A percentile compares a stretch with the other conserved stretches of the same genome.
These are phyloP conservation scores for Chaetura pelagica DNA, from an alignment of 2,113 vertebrate genomes.

Conservation along the genomic window DNA sequence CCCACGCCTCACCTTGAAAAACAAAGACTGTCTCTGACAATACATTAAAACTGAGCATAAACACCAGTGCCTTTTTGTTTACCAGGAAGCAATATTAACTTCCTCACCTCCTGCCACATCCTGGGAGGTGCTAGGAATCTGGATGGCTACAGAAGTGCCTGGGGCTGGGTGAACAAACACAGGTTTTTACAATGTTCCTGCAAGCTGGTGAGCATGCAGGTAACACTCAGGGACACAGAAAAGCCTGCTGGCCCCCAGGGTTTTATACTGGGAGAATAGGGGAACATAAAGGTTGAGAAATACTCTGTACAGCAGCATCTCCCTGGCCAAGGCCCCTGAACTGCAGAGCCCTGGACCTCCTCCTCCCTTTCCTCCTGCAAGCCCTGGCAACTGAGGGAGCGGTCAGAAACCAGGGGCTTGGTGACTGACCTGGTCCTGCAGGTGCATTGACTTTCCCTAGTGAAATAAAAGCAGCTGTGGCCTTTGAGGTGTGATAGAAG, in stretches of 20 bases:
- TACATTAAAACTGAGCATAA: fast-evolving
- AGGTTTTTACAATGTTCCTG: not conserved
- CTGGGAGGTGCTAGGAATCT: not conserved
- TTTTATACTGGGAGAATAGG: not conserved
- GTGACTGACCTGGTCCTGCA: not conserved
- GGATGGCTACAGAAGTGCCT: not conserved
- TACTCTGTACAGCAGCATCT: fast-evolving
- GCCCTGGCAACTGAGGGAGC: not conserved
- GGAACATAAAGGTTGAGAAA: not conserved
- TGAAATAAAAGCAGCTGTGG: not conserved
- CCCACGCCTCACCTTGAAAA: not conserved
- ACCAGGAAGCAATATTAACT: not conserved
- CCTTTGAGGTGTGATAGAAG: not conserved
- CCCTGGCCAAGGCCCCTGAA: fast-evolving
- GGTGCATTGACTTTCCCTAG: not conserved
- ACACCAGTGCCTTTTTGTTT: not conserved
- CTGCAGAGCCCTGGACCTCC: not conserved
- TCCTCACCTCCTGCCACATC: not conserved
- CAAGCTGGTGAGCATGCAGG: fast-evolving
- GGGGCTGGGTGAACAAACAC: not conserved
- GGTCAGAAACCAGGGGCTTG: not conserved
- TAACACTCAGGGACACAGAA: fast-evolving
- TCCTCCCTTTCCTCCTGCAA: not conserved
- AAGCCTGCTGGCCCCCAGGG: fast-evolving
- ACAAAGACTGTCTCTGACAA: not conserved